Evolutionary conservation across 2,113 vertebrate species (phyloP), one percentile per base, ranked within the genome.

Genomic region (Spea multiplicata): DNA sequence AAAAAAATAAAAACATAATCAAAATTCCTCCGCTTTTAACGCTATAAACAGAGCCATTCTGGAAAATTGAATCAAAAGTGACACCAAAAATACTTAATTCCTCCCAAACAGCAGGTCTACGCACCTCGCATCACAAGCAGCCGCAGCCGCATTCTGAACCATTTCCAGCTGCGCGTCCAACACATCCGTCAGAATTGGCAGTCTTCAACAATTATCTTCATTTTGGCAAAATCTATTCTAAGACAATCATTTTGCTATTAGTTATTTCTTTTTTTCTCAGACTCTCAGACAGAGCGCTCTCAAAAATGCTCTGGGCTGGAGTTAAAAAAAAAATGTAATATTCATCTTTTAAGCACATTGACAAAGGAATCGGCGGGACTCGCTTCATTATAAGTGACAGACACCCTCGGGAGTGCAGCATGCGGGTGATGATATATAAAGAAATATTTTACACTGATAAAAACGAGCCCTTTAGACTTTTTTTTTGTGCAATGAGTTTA

Each of bases 81-180:
- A 47, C 68, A 49, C 75, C 71, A 77, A 62, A 77, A 71, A 77
- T 77, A 75, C 44, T 17, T 71, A 47, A 77, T 71, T 70, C 66
- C 67, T 45, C 44, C 62, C 16, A n/a, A 75, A 50, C n/a, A 16
- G 61, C 48, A 10, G 8, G 47, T 53, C 6, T 30, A 17, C n/a
- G 50, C 50, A 6, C 50, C 5, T 12, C 9, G 16, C 62, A 57
- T 62, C 67, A 6, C 75, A 70, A 44, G 44, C 75, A 49, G 48
- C 5, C 16, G 8, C 16, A 2, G 49, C 6, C 9, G 13, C 30
- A 45, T 67, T 44, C 64, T 30, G 0, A 52, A 14, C 8, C 8
- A 30, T 13, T 44, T 57, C 73, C 61, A 75, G 62, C 74, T 76
- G 65, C 57, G 65, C 8, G 50, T 53, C 9, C 30, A 46, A 77